Evolutionary conservation across 2,888 invertebrate species (phyloP).

Genomic region (Drosophila neutralis): DNA sequence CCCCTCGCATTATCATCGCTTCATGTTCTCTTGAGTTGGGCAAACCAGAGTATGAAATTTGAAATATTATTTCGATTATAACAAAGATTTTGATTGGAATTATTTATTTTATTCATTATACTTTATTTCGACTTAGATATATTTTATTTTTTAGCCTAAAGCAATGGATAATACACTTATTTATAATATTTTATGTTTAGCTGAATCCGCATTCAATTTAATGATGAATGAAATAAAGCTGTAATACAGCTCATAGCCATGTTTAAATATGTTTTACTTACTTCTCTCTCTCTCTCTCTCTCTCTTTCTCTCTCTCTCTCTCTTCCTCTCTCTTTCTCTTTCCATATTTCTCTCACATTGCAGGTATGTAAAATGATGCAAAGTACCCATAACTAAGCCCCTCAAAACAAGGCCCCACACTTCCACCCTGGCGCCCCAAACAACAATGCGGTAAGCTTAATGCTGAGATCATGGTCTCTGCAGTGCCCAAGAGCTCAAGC

Average conservation of each 20-base stretch:
- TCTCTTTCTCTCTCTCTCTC: background rate
- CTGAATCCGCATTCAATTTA: no score
- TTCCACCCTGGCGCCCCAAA: background rate
- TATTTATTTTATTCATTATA: background rate
- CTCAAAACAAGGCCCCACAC: slow-evolving; percentile 2
- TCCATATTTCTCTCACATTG: slow-evolving; percentile 17
- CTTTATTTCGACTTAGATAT: no score
- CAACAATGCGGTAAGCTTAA: slow-evolving; percentile 56
- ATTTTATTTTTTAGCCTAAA: no score
- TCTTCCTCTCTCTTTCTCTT: background rate
- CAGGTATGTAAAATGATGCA: slow-evolving; percentile 56
- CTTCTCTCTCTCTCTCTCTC: background rate
- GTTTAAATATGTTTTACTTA: background rate
- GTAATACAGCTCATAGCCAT: background rate
- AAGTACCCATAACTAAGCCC: slow-evolving; percentile 6
- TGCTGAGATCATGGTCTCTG: slow-evolving; percentile 42
- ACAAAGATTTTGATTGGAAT: background rate
- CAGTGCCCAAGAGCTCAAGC: slow-evolving; percentile 38
- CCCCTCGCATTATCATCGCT: background rate
- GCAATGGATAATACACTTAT: no score
- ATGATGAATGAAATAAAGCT: background rate
- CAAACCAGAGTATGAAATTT: background rate
- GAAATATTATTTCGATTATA: background rate
- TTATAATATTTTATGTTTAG: no score
- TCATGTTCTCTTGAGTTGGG: background rate